Percentiles rank a stretch among this genome's conserved stretches.
Conservation (phyloP, 2,888 invertebrate species). For the Phania funesta region DNA sequence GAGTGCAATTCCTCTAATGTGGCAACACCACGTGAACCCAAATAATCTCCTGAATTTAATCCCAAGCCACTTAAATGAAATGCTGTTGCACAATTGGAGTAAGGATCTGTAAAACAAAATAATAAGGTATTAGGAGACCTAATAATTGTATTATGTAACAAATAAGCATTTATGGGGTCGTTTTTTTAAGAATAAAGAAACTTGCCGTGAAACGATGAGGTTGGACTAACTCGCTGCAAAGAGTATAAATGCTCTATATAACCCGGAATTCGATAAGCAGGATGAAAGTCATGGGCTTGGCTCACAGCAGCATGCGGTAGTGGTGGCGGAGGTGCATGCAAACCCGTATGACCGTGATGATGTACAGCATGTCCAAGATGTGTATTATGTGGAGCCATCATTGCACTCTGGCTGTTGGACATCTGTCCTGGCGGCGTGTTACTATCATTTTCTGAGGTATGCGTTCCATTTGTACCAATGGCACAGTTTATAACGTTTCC, state of each 20-base stretch:
- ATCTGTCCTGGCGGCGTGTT: constrained; percentile 62
- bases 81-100: constrained; percentile 73
- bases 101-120: constrained; percentile 72
- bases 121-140: constrained; percentile 2
- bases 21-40: constrained; percentile 81
- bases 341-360: constrained; percentile 35
- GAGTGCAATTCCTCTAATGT: constrained; percentile 82
- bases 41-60: constrained; percentile 83
- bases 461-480: constrained; percentile 18
- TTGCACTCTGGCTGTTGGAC: constrained; percentile 16
- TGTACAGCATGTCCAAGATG: constrained; percentile 54
- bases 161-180: background rate
- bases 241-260: constrained; percentile 91
- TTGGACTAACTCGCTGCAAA: constrained; percentile 85
- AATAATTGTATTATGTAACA: background rate
- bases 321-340: constrained; percentile 58
- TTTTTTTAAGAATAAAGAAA: background rate
- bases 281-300: constrained; percentile 81
- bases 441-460: constrained; percentile 55
- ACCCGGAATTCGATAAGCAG: constrained; percentile 86
- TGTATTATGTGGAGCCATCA: constrained; percentile 37
- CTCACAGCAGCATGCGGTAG: constrained; percentile 64
- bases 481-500: background rate
- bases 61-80: constrained; percentile 82
- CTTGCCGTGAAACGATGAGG: constrained; percentile 87